Evolutionary conservation across 2,888 invertebrate species (phyloP).

Genomic region (Keiferia lycopersicella): DNA sequence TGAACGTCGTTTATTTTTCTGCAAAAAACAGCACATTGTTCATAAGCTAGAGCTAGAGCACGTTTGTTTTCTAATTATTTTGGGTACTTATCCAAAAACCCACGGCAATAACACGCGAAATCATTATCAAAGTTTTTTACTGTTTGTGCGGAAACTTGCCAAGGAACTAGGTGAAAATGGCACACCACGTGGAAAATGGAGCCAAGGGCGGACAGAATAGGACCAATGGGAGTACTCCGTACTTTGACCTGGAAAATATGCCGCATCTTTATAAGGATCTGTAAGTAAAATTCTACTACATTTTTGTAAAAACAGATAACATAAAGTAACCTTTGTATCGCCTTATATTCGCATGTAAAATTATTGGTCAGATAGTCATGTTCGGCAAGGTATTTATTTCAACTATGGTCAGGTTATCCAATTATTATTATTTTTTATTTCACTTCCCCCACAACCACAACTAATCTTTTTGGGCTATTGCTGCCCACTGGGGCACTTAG

Average conservation of each 20-base stretch:
- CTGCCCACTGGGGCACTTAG: too few relatives aligned
- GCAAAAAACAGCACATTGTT: neutral
- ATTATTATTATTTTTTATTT: too few relatives aligned
- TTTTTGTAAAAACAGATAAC: neutral
- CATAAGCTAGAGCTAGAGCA: neutral
- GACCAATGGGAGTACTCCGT: conserved; percentile 44
- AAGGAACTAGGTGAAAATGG: conserved; percentile 43
- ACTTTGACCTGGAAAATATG: conserved; percentile 67
- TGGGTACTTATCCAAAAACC: neutral
- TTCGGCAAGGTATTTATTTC: too few relatives aligned
- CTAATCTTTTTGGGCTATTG: too few relatives aligned
- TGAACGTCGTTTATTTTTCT: neutral
- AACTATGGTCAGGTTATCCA: too few relatives aligned
- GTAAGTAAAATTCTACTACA: conserved; percentile 51
- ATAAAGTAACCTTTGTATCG: neutral
- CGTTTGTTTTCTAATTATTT: neutral
- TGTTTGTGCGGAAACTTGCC: conserved; percentile 12
- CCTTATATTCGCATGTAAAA: too few relatives aligned
- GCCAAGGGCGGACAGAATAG: conserved; percentile 37
- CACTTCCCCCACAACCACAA: too few relatives aligned
- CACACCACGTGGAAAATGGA: conserved; percentile 50
- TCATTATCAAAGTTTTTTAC: conserved; percentile 18
- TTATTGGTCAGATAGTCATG: too few relatives aligned
- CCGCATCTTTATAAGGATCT: conserved; percentile 62
- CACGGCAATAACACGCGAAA: neutral